phyloP scores from a whole-genome alignment of 1,140 invertebrate genomes.

The Drosophila lacteicornis region DNA sequence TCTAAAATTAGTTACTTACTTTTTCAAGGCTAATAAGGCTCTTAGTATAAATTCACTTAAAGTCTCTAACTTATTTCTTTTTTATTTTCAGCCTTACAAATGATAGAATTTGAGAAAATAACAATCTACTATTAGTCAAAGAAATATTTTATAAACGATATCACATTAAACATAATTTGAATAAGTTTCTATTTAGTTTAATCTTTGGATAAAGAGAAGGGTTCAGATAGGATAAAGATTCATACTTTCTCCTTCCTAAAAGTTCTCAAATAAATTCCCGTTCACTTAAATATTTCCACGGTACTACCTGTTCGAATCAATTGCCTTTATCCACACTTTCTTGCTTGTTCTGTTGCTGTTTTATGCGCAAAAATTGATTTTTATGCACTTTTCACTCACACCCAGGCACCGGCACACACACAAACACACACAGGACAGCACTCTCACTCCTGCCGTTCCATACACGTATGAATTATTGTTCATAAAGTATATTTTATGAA shows the following conservation, averaged over 20 bases:
- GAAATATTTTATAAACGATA: no score
- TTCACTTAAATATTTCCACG: not conserved
- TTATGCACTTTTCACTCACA: constrained; percentile 75
- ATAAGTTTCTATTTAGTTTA: no score
- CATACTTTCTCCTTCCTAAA: no score
- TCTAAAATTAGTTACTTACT: no score
- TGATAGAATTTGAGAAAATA: no score
- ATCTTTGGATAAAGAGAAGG: not conserved
- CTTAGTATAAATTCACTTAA: no score
- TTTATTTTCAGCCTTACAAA: no score
- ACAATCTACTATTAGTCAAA: no score
- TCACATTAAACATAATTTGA: not conserved
- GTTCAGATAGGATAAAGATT: no score
- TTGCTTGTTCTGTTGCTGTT: constrained; percentile 50
- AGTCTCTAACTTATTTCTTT: no score
- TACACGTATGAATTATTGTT: constrained; percentile 80
- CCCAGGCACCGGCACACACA: constrained; percentile 6
- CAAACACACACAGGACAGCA: constrained; percentile 35
- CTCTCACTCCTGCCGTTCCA: constrained; percentile 29
- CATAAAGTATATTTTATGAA: constrained; percentile 84
- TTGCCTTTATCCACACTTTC: constrained; percentile 7
- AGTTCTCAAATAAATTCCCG: no score
- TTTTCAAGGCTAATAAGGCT: no score
- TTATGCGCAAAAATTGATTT: constrained; percentile 83
- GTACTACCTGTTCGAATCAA: constrained; percentile 8